phyloP scores from a whole-genome alignment of 1,140 invertebrate species.

The Myzus persicae region DNA sequence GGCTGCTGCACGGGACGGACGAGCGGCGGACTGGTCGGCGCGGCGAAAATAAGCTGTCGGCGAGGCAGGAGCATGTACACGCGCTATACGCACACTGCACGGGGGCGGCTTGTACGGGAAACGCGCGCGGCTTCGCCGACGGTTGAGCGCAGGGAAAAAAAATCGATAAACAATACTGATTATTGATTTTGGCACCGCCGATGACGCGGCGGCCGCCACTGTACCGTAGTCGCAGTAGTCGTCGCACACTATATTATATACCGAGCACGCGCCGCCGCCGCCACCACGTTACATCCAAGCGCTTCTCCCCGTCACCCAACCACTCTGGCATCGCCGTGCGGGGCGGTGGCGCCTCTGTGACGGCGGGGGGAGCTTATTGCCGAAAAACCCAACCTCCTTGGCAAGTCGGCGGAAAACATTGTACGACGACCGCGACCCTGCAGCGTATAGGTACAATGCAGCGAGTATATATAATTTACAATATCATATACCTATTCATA shows the following conservation, averaged over 20 bases:
- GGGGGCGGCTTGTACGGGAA: slow-evolving; percentile 4
- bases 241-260: slow-evolving; percentile 25
- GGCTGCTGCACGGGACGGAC: not conserved
- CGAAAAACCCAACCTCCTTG: slow-evolving; percentile 42
- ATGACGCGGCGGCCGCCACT: slow-evolving; percentile 55
- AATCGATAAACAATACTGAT: slow-evolving; percentile 59
- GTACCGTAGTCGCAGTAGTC: slow-evolving; percentile 18
- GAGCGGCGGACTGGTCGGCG: not conserved
- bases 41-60: not conserved
- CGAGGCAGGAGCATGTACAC: not conserved
- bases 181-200: slow-evolving; percentile 57
- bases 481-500: not conserved
- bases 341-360: not conserved
- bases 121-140: slow-evolving; percentile 45
- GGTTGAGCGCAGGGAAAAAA: slow-evolving; percentile 52
- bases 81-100: not conserved
- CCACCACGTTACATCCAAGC: not conserved
- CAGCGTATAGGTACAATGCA: not conserved
- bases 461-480: no score
- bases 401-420: slow-evolving; percentile 21
- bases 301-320: no score
- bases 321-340: not conserved
- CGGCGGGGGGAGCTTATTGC: not conserved
- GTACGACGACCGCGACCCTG: not conserved
- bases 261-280: slow-evolving; percentile 5